These are phyloP conservation scores for Pomatostomus ruficeps DNA, from an alignment of 2,113 vertebrate genomes.

Conservation along the genomic window DNA sequence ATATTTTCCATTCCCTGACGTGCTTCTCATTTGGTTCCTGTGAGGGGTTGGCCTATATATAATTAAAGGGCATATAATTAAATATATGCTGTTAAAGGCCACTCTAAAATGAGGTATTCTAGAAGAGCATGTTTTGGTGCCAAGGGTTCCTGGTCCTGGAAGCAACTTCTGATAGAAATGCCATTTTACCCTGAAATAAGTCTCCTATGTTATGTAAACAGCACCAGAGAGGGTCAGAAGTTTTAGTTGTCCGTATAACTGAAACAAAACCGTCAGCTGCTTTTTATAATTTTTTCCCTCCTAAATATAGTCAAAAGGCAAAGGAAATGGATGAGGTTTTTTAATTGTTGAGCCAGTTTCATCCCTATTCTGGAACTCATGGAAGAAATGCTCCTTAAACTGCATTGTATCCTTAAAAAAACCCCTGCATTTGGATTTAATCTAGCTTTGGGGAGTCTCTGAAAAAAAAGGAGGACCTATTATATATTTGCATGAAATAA, in stretches of 20 bases:
- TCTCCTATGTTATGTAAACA: not conserved
- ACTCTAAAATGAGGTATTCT: not conserved
- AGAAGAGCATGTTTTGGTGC: not conserved
- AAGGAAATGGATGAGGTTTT: not conserved
- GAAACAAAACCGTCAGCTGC: not conserved
- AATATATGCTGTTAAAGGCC: not conserved
- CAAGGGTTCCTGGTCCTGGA: not conserved
- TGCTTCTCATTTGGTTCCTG: not conserved
- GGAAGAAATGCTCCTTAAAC: not conserved
- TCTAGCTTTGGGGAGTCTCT: not conserved
- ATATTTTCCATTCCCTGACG: not conserved
- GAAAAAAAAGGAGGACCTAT: not conserved
- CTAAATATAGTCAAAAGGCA: not conserved
- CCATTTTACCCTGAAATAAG: not conserved
- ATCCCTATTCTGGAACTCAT: not conserved
- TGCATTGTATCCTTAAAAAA: not conserved
- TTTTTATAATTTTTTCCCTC: not conserved
- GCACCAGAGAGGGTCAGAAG: not conserved
- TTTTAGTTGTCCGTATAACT: not conserved
- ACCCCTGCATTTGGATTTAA: not conserved
- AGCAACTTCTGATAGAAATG: not conserved
- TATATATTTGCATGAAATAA: not conserved
- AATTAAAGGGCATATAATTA: too few relatives aligned
- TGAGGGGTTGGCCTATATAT: not conserved
- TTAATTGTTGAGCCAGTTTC: not conserved